Conservation (phyloP, 2,797 vertebrate species). For the Lacerta agilis region DNA sequence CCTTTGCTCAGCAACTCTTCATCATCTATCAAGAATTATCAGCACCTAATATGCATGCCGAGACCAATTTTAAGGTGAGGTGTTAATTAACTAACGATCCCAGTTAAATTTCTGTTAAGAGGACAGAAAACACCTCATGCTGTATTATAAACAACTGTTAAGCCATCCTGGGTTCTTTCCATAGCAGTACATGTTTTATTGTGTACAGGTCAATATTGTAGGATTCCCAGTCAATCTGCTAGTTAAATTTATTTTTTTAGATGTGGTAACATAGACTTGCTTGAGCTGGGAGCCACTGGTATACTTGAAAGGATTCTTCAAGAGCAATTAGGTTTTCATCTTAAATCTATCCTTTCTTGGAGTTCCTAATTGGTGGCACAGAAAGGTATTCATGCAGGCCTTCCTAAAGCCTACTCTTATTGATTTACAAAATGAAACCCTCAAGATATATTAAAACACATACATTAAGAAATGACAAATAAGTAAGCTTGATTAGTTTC, state of each 20-base stretch:
- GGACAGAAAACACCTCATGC: constrained; percentile 82
- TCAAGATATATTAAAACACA: constrained; percentile 39
- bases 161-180: constrained; percentile 70
- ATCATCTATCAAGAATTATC: constrained; percentile 99
- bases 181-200: constrained; percentile 67
- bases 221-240: constrained; percentile 76
- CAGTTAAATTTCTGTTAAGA: constrained; percentile 79
- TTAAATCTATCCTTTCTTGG: neutral
- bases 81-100: constrained; percentile 95
- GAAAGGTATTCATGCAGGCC: constrained; percentile 26
- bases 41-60: constrained; percentile 93
- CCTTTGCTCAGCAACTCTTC: constrained; percentile 98
- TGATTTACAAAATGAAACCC: constrained; percentile 36
- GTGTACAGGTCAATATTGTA: constrained; percentile 72
- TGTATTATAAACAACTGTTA: constrained; percentile 82
- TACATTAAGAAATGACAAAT: constrained; percentile 36
- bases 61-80: constrained; percentile 98
- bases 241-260: constrained; percentile 82
- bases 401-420: neutral
- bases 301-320: neutral
- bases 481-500: neutral
- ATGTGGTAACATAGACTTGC: constrained; percentile 61
- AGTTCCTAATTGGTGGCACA: constrained; percentile 43
- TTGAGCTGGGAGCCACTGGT: constrained; percentile 57
- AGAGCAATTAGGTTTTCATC: neutral